These are phyloP conservation scores for Argopecten irradians DNA, from an alignment of 1,140 invertebrate species.

Conservation along the genomic window DNA sequence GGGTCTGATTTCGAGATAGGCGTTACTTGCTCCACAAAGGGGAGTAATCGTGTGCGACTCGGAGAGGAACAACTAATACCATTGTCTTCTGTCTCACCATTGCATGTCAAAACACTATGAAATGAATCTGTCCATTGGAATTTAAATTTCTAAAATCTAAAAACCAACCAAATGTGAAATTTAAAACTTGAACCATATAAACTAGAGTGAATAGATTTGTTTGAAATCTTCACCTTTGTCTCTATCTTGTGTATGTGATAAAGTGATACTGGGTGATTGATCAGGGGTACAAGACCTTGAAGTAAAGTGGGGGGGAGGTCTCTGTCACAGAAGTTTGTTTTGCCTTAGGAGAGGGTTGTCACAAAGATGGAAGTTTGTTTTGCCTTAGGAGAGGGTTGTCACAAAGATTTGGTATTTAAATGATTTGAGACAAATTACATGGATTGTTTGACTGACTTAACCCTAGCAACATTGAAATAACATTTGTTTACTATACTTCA, in stretches of 20 bases:
- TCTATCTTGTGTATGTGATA: not conserved
- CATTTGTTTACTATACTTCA: too few species aligned
- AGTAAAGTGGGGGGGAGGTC: not conserved
- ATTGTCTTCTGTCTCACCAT: not conserved
- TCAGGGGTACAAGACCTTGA: too few species aligned
- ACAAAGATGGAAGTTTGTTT: not conserved
- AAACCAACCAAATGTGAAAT: constrained; percentile 12
- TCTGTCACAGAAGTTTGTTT: not conserved
- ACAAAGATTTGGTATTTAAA: too few species aligned
- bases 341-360: too few species aligned
- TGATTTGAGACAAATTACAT: too few species aligned
- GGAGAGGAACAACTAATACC: constrained; percentile 4
- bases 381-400: not conserved
- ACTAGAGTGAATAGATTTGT: not conserved
- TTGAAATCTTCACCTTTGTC: constrained; percentile 8
- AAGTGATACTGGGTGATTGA: not conserved
- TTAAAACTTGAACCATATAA: not conserved
- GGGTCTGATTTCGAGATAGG: not conserved
- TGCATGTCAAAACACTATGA: not conserved
- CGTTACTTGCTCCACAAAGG: not conserved
- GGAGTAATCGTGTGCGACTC: not conserved
- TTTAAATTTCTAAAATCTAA: not conserved
- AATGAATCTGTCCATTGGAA: constrained; percentile 17
- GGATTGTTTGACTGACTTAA: not conserved
- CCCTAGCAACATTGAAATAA: not conserved